Percentiles rank a stretch among this genome's conserved stretches.
phyloP scores from a whole-genome alignment of 2,113 vertebrate species.

The Parus major region DNA sequence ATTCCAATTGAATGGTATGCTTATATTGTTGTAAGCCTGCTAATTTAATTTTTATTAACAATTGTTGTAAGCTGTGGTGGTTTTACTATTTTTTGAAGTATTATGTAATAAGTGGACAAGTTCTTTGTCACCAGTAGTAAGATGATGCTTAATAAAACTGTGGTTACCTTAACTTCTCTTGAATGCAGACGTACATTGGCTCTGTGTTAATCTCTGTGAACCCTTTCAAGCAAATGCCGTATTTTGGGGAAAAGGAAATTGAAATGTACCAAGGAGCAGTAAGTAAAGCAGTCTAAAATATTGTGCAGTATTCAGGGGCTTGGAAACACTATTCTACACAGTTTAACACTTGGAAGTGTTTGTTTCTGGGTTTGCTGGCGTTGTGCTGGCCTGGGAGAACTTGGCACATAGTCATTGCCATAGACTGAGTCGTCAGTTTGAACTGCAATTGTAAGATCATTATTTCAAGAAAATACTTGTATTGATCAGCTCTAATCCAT shows the following conservation, averaged over 20 bases:
- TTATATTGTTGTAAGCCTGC: not conserved
- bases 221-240: constrained; percentile 99
- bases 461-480: not conserved
- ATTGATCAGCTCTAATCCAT: not conserved
- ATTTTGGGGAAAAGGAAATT: constrained; percentile 97
- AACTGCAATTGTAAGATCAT: not conserved
- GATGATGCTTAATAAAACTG: not conserved
- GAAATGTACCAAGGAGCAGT: constrained; percentile 99
- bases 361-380: not conserved
- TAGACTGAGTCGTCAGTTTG: not conserved
- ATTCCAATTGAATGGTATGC: not conserved
- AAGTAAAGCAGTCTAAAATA: constrained; percentile 70
- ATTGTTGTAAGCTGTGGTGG: not conserved
- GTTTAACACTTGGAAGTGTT: not conserved
- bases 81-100: not conserved
- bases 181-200: constrained; percentile 92
- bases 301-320: not conserved
- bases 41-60: not conserved
- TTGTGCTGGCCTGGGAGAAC: not conserved
- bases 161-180: constrained; percentile 77
- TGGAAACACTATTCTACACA: not conserved
- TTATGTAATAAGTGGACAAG: not conserved
- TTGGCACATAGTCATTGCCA: not conserved
- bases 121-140: not conserved
- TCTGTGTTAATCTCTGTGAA: constrained; percentile 97